These are phyloP conservation scores for Hipparchia semele DNA, from an alignment of 2,888 invertebrate species.

Conservation along the genomic window DNA sequence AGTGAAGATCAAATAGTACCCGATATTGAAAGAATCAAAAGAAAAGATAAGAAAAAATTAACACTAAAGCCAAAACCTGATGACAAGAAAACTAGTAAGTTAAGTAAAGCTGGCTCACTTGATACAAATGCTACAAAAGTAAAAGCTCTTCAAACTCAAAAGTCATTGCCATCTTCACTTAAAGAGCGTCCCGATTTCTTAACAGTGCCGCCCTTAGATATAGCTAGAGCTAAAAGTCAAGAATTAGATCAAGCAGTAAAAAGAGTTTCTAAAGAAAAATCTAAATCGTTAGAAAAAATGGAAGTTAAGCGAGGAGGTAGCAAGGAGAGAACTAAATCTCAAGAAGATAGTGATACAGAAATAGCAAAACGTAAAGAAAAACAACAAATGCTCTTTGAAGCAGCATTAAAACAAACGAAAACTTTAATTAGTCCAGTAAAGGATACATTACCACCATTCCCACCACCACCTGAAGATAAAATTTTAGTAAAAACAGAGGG, in stretches of 20 bases:
- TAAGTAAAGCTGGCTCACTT: constrained; percentile 77
- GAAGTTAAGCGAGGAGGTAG: constrained; percentile 82
- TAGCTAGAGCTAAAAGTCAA: constrained; percentile 84
- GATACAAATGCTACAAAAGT: constrained; percentile 77
- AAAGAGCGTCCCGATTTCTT: constrained; percentile 80
- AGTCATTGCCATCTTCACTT: constrained; percentile 81
- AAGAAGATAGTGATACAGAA: constrained; percentile 88
- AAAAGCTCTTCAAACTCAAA: constrained; percentile 76
- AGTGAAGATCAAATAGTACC: constrained; percentile 80
- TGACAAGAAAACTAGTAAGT: constrained; percentile 69
- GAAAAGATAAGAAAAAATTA: constrained; percentile 75
- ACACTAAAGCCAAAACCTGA: constrained; percentile 74
- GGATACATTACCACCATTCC: constrained; percentile 87
- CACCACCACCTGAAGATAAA: constrained; percentile 88
- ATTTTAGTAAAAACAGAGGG: constrained; percentile 88
- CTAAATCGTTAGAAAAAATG: constrained; percentile 86
- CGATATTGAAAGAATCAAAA: constrained; percentile 77
- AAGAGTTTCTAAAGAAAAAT: constrained; percentile 85
- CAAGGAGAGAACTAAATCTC: constrained; percentile 87
- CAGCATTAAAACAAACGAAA: constrained; percentile 89
- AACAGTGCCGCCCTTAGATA: constrained; percentile 80
- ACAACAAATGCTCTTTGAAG: constrained; percentile 89
- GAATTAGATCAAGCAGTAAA: constrained; percentile 81
- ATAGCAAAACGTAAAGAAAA: constrained; percentile 88
- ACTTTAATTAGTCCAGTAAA: constrained; percentile 89